phyloP scores from a whole-genome alignment of 2,797 vertebrate genomes.

The Lacerta bilineata region DNA sequence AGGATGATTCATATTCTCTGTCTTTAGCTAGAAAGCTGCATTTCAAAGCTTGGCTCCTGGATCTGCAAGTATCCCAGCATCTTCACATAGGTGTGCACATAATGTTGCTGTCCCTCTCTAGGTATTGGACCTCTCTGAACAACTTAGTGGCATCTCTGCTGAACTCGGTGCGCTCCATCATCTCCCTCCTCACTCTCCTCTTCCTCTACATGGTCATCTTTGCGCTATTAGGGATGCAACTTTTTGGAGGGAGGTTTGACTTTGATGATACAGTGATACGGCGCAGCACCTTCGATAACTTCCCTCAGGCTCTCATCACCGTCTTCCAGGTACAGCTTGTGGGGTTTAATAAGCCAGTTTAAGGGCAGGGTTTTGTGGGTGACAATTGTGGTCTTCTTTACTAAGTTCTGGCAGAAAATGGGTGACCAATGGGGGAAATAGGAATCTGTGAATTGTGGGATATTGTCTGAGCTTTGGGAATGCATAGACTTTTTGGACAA shows the following conservation, averaged over 20 bases:
- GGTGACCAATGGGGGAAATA: neutral
- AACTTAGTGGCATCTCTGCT: constrained; percentile 96
- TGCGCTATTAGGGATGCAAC: constrained; percentile 97
- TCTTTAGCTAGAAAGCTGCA: neutral
- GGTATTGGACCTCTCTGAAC: constrained; percentile 95
- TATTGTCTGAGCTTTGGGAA: neutral
- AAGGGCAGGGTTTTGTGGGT: neutral
- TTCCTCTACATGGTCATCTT: constrained; percentile 98
- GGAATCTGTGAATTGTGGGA: neutral
- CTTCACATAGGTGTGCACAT: neutral
- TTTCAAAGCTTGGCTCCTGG: neutral
- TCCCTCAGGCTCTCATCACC: constrained; percentile 96
- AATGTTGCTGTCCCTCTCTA: constrained; percentile 60
- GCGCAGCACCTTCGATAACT: constrained; percentile 97
- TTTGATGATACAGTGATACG: constrained; percentile 86
- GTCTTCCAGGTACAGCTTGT: constrained; percentile 92
- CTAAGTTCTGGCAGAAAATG: neutral
- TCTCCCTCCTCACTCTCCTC: constrained; percentile 94
- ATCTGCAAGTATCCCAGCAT: neutral
- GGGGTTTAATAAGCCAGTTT: neutral
- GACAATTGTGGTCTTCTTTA: rapidly evolving
- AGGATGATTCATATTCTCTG: neutral
- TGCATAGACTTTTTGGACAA: neutral
- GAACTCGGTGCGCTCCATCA: constrained; percentile 96
- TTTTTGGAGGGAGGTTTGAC: constrained; percentile 96